phyloP scores from a whole-genome alignment of 2,888 invertebrate genomes.

The Athripsodes cinereus region DNA sequence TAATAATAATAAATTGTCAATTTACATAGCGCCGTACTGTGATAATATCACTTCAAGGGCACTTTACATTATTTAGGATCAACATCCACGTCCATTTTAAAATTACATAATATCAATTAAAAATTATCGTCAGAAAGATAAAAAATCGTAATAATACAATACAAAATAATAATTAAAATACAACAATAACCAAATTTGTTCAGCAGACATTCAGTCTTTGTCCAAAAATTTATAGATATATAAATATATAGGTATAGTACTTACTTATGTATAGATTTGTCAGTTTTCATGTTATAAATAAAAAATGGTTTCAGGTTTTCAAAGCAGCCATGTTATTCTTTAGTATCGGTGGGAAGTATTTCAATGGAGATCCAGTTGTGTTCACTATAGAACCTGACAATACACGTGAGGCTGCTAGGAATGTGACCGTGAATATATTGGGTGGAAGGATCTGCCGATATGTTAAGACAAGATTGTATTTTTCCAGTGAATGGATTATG shows the following conservation, averaged over 20 bases:
- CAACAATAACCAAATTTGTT: too few relatives aligned
- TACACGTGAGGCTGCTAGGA: conserved; percentile 58
- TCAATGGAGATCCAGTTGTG: conserved; percentile 48
- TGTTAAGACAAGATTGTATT: conserved; percentile 58
- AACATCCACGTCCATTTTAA: too few relatives aligned
- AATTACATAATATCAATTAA: too few relatives aligned
- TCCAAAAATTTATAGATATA: not conserved
- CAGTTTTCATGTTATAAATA: not conserved
- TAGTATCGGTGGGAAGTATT: conserved; percentile 53
- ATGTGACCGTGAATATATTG: conserved; percentile 61
- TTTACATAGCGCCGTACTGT: too few relatives aligned
- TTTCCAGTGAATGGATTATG: conserved; percentile 65
- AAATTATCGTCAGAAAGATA: too few relatives aligned
- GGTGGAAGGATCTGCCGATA: conserved; percentile 56
- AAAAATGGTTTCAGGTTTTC: conserved; percentile 49
- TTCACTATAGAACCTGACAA: conserved; percentile 56
- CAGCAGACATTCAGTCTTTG: too few relatives aligned
- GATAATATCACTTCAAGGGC: too few relatives aligned
- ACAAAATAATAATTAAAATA: too few relatives aligned
- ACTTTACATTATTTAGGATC: too few relatives aligned
- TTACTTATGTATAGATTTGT: not conserved
- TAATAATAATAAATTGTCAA: not conserved
- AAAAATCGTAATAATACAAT: too few relatives aligned
- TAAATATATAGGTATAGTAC: not conserved
- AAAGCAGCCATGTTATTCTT: conserved; percentile 60